Base-by-base conservation (phyloP, 2,888 invertebrate genomes). In the Scaptomyza flava region DNA sequence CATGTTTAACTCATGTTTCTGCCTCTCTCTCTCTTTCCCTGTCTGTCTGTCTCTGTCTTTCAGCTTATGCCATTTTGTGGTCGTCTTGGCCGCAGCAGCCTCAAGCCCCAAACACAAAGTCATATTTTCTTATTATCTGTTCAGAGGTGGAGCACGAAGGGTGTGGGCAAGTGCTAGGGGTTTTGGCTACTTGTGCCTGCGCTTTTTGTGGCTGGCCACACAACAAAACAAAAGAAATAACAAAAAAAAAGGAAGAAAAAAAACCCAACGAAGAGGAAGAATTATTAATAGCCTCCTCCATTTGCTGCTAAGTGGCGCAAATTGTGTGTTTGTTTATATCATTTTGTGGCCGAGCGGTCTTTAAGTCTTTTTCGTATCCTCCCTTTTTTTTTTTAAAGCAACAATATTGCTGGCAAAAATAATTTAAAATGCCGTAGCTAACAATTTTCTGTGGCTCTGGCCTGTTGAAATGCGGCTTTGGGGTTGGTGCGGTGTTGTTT, bases 321-420 rank as follows among this genome's bases (percentile, higher is more conserved):
- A 89, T 89, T 85, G 87, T 89, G 89, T 85, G 87, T 85, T 85
- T 89, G 89, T 84, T 89, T 89, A 86, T 86, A 88, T 86, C 88
- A 82, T 88, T 86, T 79, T 64, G 66, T 68, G 72, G 68, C 27
- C 74, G 52, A 60, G 52, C 41, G 58, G 45, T 48, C 79, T 75
- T 75, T 64, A 80, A 66, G 79, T 36, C 62, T 54, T 77, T 61
- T 36, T 42, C 12, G 57, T 43, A 46, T 33, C 53, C 59, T 30
- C 17, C 11, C 50, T 14, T 51, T n/a, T 36, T 52, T 14, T 51
- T n/a, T 36, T 52, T 71, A 71, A 71, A 63, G 57, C 53, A 54
- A 27, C 17, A 20, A 14, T 20, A n/a, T 23, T 45, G 38, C 56
- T 51, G 8, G 38, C 51, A 12, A 12, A 34, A 43, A 23, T 23